Evolutionary conservation across 1,140 invertebrate genomes (phyloP).

Genomic region (Drosophila pallidifrons): DNA sequence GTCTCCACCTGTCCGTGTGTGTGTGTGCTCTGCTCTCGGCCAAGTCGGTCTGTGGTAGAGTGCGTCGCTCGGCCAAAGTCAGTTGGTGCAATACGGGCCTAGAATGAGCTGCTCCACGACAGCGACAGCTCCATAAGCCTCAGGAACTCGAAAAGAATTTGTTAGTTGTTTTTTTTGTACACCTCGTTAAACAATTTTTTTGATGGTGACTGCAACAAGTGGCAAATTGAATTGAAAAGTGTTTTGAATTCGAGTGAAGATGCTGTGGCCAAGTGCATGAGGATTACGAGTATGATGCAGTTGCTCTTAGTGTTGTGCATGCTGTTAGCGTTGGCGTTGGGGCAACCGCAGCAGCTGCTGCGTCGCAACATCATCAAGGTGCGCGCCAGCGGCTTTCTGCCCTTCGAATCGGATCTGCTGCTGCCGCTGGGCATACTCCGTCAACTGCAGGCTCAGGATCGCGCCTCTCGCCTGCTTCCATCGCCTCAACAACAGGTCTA

Average conservation of each 20-base stretch:
- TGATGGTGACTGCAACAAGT: conserved; percentile 9
- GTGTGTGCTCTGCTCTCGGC: conserved; percentile 33
- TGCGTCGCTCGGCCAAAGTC: conserved; percentile 45
- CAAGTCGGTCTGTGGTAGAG: conserved; percentile 19
- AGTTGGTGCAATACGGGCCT: conserved; percentile 74
- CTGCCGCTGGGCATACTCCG: conserved; percentile 61
- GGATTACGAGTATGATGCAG: not conserved
- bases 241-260: conserved; percentile 6
- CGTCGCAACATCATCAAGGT: conserved; percentile 68
- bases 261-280: conserved; percentile 11
- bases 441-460: conserved; percentile 66
- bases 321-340: conserved; percentile 2
- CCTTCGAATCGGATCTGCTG: conserved; percentile 69
- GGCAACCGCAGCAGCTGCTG: conserved; percentile 16
- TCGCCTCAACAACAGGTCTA: not conserved
- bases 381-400: conserved; percentile 68
- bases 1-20: conserved; percentile 25
- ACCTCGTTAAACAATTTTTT: conserved; percentile 3
- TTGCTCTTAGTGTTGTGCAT: conserved; percentile 17
- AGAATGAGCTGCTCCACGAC: conserved; percentile 57
- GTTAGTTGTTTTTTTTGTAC: conserved; percentile 5
- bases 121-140: conserved; percentile 19
- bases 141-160: not conserved
- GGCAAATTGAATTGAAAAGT: conserved; percentile 17
- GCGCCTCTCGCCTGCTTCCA: conserved; percentile 40